Conservation (phyloP, 2,888 invertebrate genomes). For the Ectropis crepuscularia region DNA sequence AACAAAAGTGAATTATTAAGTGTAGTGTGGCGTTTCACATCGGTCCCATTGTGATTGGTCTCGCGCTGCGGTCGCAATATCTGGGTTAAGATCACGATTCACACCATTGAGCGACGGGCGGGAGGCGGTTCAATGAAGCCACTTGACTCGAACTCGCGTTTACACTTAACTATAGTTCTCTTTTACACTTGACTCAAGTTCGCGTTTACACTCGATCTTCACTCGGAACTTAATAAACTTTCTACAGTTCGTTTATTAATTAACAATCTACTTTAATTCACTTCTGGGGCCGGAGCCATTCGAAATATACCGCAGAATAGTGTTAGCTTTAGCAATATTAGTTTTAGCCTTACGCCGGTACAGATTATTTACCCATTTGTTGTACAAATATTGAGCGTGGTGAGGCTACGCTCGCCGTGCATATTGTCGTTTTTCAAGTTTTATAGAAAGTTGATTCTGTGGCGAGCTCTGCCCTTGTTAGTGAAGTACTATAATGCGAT, state of each 20-base stretch:
- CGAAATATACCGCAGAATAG: constrained; percentile 41
- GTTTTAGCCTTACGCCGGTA: constrained; percentile 54
- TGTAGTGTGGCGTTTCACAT: constrained; percentile 36
- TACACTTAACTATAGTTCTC: too few relatives aligned
- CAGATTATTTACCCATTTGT: constrained; percentile 70
- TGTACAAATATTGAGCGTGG: constrained; percentile 64
- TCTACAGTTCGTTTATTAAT: constrained; percentile 34
- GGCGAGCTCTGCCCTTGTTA: constrained; percentile 20
- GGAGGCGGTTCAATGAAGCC: constrained; percentile 52
- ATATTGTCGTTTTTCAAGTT: constrained; percentile 64
- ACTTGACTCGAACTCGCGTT: constrained; percentile 38
- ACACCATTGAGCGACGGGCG: constrained; percentile 49
- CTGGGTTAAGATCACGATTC: constrained; percentile 64
- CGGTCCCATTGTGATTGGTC: constrained; percentile 40
- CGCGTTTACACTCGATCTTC: constrained; percentile 28
- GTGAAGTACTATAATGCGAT: constrained; percentile 11
- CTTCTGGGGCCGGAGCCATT: background rate
- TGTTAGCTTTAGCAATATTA: constrained; percentile 62
- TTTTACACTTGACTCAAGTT: constrained; percentile 10
- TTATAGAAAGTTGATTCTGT: constrained; percentile 57
- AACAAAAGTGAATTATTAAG: constrained; percentile 32
- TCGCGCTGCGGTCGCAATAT: constrained; percentile 48
- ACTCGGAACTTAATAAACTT: constrained; percentile 37
- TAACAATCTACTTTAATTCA: constrained; percentile 7
- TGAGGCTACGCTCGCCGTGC: constrained; percentile 57